These are phyloP conservation scores for Macrosiphum euphorbiae DNA, from an alignment of 2,888 invertebrate genomes.

Conservation along the genomic window DNA sequence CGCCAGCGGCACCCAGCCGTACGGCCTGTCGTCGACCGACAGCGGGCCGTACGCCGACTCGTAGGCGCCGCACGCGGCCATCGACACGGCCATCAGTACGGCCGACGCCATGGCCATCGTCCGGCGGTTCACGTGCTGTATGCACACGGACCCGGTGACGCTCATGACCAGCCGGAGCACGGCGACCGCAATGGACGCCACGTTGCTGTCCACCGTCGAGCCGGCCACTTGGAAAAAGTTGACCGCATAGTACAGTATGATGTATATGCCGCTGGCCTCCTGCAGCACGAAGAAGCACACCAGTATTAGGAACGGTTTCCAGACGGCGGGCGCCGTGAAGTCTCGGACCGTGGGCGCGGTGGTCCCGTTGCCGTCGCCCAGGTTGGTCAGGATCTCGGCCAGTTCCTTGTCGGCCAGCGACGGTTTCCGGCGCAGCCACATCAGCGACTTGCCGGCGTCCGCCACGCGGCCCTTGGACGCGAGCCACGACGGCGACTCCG, in stretches of 20 bases:
- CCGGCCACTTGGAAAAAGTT: slow-evolving; percentile 80
- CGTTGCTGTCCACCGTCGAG: slow-evolving; percentile 77
- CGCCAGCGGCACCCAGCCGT: slow-evolving; percentile 72
- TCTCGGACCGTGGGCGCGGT: not conserved
- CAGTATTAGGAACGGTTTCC: slow-evolving; percentile 79
- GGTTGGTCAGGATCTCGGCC: slow-evolving; percentile 69
- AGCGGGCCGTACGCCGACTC: slow-evolving; percentile 68
- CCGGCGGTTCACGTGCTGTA: slow-evolving; percentile 77
- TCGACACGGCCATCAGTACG: slow-evolving; percentile 76
- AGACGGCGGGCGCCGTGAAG: slow-evolving; percentile 71
- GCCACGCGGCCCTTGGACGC: slow-evolving; percentile 75
- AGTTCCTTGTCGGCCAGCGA: slow-evolving; percentile 78
- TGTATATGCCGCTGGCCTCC: slow-evolving; percentile 81
- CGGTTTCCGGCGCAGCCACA: slow-evolving; percentile 78
- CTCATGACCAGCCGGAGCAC: slow-evolving; percentile 75
- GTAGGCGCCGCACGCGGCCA: slow-evolving; percentile 71
- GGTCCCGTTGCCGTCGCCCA: slow-evolving; percentile 23
- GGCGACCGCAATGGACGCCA: slow-evolving; percentile 80
- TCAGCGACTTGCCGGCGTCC: slow-evolving; percentile 76
- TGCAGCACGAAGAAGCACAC: slow-evolving; percentile 79
- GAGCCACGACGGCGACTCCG: slow-evolving; percentile 80
- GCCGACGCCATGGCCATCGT: slow-evolving; percentile 78
- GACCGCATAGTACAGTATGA: slow-evolving; percentile 81
- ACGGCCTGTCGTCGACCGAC: slow-evolving; percentile 68
- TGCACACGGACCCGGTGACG: slow-evolving; percentile 77